Percentiles rank a stretch among this genome's conserved stretches.
Conservation (phyloP, 2,797 vertebrate genomes). For the Poeciliopsis gracilis region DNA sequence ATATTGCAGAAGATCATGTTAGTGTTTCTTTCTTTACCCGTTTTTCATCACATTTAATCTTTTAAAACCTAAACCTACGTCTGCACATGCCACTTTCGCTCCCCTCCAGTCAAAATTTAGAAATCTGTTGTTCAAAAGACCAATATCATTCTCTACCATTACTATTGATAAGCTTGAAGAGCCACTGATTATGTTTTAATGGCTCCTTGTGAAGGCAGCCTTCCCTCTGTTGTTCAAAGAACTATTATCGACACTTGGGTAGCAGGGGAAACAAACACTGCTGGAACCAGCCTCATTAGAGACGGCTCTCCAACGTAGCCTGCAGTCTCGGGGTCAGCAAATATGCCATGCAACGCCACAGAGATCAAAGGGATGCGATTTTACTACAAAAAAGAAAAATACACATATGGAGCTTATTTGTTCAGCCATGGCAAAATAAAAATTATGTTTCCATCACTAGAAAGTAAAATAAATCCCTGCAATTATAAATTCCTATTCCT, state of each 20-base stretch:
- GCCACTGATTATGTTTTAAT: constrained; percentile 1
- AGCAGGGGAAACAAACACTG: not conserved
- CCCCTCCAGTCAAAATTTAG: not conserved
- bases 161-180: not conserved
- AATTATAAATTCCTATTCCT: not conserved
- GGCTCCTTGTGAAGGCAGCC: not conserved
- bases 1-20: not conserved
- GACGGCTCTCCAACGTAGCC: constrained; percentile 1
- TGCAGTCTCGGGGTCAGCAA: not conserved
- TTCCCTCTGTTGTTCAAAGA: not conserved
- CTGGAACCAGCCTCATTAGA: constrained; percentile 16
- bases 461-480: not conserved
- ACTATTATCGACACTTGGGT: constrained; percentile 19
- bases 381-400: not conserved
- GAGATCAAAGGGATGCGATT: constrained; percentile 4
- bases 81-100: not conserved
- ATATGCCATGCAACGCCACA: not conserved
- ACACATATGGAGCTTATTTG: not conserved
- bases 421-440: not conserved
- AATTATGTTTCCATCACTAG: not conserved
- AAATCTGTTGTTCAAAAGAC: constrained; percentile 7
- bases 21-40: not conserved
- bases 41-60: not conserved
- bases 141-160: not conserved
- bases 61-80: not conserved